A percentile compares a stretch with the other conserved stretches of the same genome.
Evolutionary conservation across 2,113 vertebrate species (phyloP).

Genomic region (Ammospiza nelsoni): DNA sequence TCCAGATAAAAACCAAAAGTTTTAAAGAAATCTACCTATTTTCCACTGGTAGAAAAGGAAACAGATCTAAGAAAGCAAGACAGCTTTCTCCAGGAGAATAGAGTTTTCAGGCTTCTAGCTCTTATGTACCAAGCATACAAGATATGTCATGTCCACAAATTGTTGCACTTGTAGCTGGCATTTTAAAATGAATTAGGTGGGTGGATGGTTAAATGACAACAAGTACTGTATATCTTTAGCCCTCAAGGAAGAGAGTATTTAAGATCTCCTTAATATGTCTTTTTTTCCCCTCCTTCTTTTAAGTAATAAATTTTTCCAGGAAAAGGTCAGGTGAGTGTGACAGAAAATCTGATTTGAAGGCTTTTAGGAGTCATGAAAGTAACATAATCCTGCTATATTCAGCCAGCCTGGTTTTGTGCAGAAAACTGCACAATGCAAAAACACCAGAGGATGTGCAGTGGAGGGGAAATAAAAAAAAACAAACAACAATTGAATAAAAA

Average conservation of each 20-base stretch:
- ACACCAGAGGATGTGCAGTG: rapidly evolving
- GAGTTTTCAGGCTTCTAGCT: neutral
- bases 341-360: conserved; percentile 61
- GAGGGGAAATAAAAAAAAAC: no score
- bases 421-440: neutral
- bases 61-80: neutral
- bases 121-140: neutral
- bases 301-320: conserved; percentile 22
- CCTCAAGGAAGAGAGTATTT: conserved; percentile 1
- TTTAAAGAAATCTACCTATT: neutral
- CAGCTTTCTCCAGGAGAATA: neutral
- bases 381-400: neutral
- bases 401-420: neutral
- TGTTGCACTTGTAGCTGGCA: neutral
- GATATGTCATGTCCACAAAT: conserved; percentile 8
- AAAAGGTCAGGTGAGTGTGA: conserved; percentile 47
- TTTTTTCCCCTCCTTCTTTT: neutral
- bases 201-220: neutral
- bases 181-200: conserved; percentile 16
- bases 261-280: neutral
- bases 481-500: no score
- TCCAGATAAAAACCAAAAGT: neutral
- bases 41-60: neutral
- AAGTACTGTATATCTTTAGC: conserved; percentile 27
- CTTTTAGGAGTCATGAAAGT: conserved; percentile 12